These are phyloP conservation scores for Hofmannophila pseudospretella DNA, from an alignment of 2,888 invertebrate species.

Conservation along the genomic window DNA sequence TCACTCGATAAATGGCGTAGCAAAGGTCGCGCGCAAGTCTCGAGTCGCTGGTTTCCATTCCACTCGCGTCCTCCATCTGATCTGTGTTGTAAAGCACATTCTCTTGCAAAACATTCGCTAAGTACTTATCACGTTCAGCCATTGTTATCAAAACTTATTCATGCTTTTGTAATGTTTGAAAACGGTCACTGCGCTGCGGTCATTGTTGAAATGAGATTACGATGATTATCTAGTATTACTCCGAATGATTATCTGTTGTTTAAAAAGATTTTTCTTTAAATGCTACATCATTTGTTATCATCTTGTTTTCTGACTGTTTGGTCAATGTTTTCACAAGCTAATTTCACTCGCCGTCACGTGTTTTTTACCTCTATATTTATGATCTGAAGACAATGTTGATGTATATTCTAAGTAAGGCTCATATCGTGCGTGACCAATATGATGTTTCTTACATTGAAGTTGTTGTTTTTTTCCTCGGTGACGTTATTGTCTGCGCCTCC, in stretches of 20 bases:
- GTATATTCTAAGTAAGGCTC: too few relatives aligned
- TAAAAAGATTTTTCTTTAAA: not conserved
- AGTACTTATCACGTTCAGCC: constrained; percentile 17
- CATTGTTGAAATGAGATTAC: constrained; percentile 14
- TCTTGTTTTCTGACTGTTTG: not conserved
- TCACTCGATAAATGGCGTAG: constrained; percentile 24
- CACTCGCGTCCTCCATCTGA: constrained; percentile 24
- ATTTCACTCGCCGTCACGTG: too few relatives aligned
- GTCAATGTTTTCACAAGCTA: too few relatives aligned
- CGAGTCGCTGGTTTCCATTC: constrained; percentile 3
- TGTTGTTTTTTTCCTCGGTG: not conserved
- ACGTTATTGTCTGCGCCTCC: constrained; percentile 2
- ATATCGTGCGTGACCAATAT: not conserved
- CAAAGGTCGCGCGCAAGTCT: constrained; percentile 36
- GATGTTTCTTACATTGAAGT: not conserved
- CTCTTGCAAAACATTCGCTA: constrained; percentile 30
- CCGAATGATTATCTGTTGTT: not conserved
- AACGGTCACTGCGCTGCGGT: constrained; percentile 14
- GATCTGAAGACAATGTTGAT: too few relatives aligned
- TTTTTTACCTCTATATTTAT: too few relatives aligned
- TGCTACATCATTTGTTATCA: not conserved
- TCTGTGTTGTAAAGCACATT: constrained; percentile 23
- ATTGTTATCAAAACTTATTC: constrained; percentile 23
- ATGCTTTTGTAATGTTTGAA: constrained; percentile 20
- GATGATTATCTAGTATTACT: constrained; percentile 9